Evolutionary conservation across 2,113 vertebrate species (phyloP).

Genomic region (Chloropsis hardwickii): DNA sequence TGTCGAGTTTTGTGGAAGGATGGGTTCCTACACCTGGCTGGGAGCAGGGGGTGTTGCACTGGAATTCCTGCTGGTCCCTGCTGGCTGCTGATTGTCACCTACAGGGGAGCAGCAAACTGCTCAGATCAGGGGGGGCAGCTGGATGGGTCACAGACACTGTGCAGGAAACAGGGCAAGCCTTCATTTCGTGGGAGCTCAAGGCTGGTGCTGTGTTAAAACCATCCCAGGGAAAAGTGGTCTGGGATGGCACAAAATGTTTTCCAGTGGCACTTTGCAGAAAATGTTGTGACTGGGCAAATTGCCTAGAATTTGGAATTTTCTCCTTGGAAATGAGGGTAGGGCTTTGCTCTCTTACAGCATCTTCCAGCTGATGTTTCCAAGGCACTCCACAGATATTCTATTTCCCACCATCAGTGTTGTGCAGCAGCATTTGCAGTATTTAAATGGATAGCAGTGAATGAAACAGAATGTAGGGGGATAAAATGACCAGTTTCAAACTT

Average conservation of each 20-base stretch:
- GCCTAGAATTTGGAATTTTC: neutral
- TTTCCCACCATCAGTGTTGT: neutral
- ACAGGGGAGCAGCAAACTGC: neutral
- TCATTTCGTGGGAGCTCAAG: fast-evolving
- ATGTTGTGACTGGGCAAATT: neutral
- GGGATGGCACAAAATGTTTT: neutral
- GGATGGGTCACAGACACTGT: neutral
- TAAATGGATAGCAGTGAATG: neutral
- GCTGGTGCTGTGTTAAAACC: neutral
- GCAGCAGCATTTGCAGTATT: neutral
- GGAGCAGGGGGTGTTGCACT: slow-evolving; percentile 10
- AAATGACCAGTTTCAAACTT: neutral
- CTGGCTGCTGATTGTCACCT: neutral
- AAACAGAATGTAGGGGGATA: neutral
- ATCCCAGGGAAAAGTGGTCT: neutral
- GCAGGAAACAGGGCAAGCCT: neutral
- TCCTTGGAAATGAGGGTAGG: neutral
- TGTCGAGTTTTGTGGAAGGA: slow-evolving; percentile 56
- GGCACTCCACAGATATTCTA: neutral
- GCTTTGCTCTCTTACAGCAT: neutral
- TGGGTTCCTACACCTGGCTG: slow-evolving; percentile 51
- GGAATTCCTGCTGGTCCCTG: slow-evolving; percentile 45
- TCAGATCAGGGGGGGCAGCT: neutral
- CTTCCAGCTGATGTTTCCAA: neutral
- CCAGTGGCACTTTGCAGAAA: neutral